Evolutionary conservation across 2,888 invertebrate genomes (phyloP).

Genomic region (Xiphydria camelus): DNA sequence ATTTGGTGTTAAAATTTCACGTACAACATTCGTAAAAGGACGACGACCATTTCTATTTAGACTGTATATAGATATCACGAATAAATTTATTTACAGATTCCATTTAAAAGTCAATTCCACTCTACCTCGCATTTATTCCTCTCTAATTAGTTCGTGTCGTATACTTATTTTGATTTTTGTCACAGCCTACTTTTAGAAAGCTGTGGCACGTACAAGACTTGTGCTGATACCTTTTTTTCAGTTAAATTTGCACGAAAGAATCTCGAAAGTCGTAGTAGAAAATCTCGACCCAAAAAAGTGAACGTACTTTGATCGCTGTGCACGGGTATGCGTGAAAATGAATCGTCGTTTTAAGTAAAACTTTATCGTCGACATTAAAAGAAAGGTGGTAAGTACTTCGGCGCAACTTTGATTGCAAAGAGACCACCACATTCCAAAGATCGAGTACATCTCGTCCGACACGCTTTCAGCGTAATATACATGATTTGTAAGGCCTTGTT

Average conservation of each 20-base stretch:
- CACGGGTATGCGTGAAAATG: too few species aligned
- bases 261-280: too few species aligned
- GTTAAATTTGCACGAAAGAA: neutral
- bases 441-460: neutral
- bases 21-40: too few species aligned
- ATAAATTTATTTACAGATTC: too few species aligned
- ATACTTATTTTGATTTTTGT: neutral
- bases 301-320: too few species aligned
- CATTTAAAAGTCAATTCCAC: too few species aligned
- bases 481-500: neutral
- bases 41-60: too few species aligned
- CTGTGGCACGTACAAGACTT: neutral
- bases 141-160: neutral
- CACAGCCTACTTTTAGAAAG: neutral
- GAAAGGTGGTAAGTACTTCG: conserved; percentile 7
- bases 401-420: neutral
- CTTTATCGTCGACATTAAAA: too few species aligned
- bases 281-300: too few species aligned
- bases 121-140: too few species aligned
- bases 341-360: too few species aligned
- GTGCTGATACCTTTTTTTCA: neutral
- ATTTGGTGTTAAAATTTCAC: neutral
- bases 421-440: neutral
- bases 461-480: neutral
- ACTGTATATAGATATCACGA: too few species aligned